A percentile compares a stretch with the other conserved stretches of the same genome.
Conservation (phyloP, 2,113 vertebrate species). For the Archilochus colubris region DNA sequence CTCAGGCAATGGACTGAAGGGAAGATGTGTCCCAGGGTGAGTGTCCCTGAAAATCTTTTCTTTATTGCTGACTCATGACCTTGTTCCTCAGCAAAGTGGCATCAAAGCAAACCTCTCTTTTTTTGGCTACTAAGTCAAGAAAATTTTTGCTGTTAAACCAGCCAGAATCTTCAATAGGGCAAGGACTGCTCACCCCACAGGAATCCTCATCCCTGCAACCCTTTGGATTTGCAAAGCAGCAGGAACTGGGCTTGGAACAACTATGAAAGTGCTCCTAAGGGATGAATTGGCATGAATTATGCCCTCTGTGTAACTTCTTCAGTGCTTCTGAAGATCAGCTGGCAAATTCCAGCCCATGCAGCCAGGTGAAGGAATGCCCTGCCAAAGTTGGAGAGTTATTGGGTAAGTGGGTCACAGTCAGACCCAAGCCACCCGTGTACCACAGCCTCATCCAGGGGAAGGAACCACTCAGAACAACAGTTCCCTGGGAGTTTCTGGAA, state of each 20-base stretch:
- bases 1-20: not conserved
- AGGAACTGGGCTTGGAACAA: not conserved
- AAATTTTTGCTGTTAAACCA: not conserved
- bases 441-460: not conserved
- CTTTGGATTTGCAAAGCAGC: not conserved
- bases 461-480: not conserved
- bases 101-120: not conserved
- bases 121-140: not conserved
- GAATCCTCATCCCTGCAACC: not conserved
- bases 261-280: not conserved
- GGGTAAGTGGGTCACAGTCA: not conserved
- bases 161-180: not conserved
- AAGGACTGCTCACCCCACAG: not conserved
- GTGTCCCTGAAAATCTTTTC: not conserved
- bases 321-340: not conserved
- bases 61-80: not conserved
- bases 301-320: not conserved
- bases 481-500: not conserved
- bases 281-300: not conserved
- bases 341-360: not conserved
- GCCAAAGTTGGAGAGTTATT: not conserved
- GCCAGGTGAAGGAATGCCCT: not conserved
- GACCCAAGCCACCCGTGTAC: rapidly evolving
- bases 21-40: not conserved
- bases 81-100: not conserved